A percentile compares a stretch with the other conserved stretches of the same genome.
Conservation (phyloP, 2,113 vertebrate species). For the Phrynocephalus versicolor region DNA sequence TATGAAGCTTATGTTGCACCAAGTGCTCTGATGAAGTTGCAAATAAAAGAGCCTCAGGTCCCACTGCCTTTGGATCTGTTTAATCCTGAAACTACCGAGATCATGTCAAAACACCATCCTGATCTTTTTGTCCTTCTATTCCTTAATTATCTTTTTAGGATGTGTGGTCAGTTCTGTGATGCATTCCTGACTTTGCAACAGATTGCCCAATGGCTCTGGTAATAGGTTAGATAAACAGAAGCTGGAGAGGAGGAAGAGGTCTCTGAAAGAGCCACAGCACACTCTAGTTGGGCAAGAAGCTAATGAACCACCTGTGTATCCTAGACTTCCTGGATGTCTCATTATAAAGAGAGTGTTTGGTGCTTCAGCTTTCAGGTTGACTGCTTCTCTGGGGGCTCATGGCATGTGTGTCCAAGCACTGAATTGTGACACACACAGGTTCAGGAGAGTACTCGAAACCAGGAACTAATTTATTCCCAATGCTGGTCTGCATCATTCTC, state of each 20-base stretch:
- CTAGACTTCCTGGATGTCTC: not conserved
- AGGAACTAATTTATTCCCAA: conserved; percentile 6
- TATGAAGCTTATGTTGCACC: no score
- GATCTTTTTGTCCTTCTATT: not conserved
- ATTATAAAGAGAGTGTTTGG: not conserved
- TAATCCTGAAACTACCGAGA: no score
- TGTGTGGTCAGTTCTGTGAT: not conserved
- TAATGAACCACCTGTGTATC: not conserved
- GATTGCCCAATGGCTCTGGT: not conserved
- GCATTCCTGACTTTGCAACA: not conserved
- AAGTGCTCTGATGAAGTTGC: no score
- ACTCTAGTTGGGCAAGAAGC: not conserved
- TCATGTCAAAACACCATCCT: not conserved
- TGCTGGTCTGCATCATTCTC: not conserved
- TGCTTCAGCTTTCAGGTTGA: not conserved
- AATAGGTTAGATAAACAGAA: not conserved
- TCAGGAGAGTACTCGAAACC: not conserved
- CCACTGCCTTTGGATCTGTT: no score
- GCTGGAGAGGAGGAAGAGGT: not conserved
- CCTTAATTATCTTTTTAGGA: not conserved
- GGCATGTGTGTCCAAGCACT: not conserved
- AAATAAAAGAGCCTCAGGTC: no score
- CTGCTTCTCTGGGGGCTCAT: not conserved
- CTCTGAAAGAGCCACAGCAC: not conserved
- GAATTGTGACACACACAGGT: not conserved